Base-by-base conservation (phyloP, 2,113 vertebrate genomes). In the Gadus chalcogrammus region DNA sequence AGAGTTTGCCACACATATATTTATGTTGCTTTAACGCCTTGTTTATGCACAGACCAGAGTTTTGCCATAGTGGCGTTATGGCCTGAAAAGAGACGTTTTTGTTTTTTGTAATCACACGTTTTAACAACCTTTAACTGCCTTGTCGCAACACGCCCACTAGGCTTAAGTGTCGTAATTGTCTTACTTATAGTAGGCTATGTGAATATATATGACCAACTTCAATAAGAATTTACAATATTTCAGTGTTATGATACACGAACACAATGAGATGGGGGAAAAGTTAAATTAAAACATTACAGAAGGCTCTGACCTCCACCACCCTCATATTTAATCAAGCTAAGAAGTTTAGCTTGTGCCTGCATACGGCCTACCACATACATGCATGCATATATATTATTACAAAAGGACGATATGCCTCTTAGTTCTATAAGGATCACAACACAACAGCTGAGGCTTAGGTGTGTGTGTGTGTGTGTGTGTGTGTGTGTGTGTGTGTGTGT, bases 361-460 rank as follows among this genome's bases (percentile, higher is more conserved):
- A 61, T 8, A 60, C 31, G 31, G 3, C 31, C 64, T 18, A 22
- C n/a, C 64, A 38, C 70, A 64, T 24, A 48, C 42, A 48, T 48
- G 42, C 9, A 48, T 48, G 42, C 42, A 48, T 13, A 48, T 48
- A 56, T 27, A 69, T 61, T 77, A 28, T 6, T 38, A 31, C 22
- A 24, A 56, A 66, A 62, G 53, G 65, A 15, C 35, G 13, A 11
- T 13, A 12, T 18, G 66, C 53, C 67, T 66, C 52, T 16, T 85
- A 85, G 87, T 86, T 85, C 67, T 28, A 84, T 24, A 67, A 61
- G 27, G 6, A 28, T n/a, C 62, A 61, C 65, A 60, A 28, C 63
- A 72, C 72, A 82, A 68, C 85, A 82, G 84, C 86, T 84, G 81
- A 79, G 77, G 84, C 63, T 81, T 79, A 75, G 35, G 42, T 13